phyloP scores from a whole-genome alignment of 2,797 vertebrate species.

The Clarias fuscus region DNA sequence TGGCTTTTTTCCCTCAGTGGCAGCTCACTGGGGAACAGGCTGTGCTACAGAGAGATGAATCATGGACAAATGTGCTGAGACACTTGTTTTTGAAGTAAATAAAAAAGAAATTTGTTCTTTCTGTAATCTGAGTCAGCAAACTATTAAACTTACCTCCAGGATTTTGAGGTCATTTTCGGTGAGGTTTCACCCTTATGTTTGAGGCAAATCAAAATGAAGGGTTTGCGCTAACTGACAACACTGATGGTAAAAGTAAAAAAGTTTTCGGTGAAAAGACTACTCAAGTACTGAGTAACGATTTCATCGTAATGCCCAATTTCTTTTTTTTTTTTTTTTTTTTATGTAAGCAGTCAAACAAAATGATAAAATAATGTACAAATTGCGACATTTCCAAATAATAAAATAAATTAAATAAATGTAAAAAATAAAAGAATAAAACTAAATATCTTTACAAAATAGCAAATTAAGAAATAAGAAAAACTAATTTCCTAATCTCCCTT shows the following conservation, averaged over 20 bases:
- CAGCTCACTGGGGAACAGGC: slow-evolving; percentile 61
- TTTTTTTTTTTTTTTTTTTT: too few relatives aligned
- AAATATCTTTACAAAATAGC: too few relatives aligned
- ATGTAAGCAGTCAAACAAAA: too few relatives aligned
- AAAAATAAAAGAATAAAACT: too few relatives aligned
- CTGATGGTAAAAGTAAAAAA: neutral
- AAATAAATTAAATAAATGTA: too few relatives aligned
- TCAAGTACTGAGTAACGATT: too few relatives aligned
- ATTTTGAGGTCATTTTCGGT: slow-evolving; percentile 48
- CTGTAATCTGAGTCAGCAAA: slow-evolving; percentile 59
- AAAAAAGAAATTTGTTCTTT: slow-evolving; percentile 44
- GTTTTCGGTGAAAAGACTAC: too few relatives aligned
- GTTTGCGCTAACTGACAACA: slow-evolving; percentile 45
- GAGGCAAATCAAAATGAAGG: slow-evolving; percentile 48
- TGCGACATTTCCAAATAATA: too few relatives aligned
- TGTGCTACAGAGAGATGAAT: slow-evolving; percentile 67
- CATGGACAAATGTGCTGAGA: slow-evolving; percentile 68
- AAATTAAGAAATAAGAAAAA: too few relatives aligned
- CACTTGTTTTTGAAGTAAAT: slow-evolving; percentile 51
- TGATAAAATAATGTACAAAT: too few relatives aligned
- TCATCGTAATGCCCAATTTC: too few relatives aligned
- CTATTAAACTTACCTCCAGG: slow-evolving; percentile 48
- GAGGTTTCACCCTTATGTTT: slow-evolving; percentile 50
- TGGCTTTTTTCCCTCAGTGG: slow-evolving; percentile 57
- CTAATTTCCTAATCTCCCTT: too few relatives aligned